Percentiles rank a stretch among this genome's conserved stretches.
Evolutionary conservation across 2,888 invertebrate species (phyloP).

Genomic region (Cosmia pyralina): DNA sequence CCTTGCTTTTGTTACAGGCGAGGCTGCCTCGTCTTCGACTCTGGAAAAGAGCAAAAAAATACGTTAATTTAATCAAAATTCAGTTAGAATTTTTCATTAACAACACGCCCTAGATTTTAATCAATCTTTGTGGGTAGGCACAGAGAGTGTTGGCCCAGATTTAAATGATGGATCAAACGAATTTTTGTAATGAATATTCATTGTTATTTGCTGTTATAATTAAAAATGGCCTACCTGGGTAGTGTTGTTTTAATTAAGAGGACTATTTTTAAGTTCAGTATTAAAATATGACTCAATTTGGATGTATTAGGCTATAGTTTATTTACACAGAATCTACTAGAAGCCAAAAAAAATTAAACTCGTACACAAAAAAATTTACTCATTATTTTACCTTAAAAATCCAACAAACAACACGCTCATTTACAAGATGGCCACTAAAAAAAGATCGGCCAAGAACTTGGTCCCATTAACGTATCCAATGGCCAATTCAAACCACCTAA

Average conservation of each 20-base stretch:
- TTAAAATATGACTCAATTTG: not conserved
- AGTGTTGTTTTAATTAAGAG: not conserved
- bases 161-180: slow-evolving; percentile 35
- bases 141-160: slow-evolving; percentile 41
- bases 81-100: slow-evolving; percentile 46
- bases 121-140: slow-evolving; percentile 30
- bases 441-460: slow-evolving; percentile 60
- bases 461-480: slow-evolving; percentile 63
- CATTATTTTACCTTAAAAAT: slow-evolving; percentile 5
- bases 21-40: slow-evolving; percentile 85
- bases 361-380: not conserved
- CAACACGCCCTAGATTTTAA: slow-evolving; percentile 39
- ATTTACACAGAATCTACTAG: not conserved
- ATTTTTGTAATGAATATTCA: slow-evolving; percentile 35
- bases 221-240: not conserved
- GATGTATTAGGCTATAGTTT: not conserved
- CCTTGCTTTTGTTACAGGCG: slow-evolving; percentile 85
- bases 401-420: slow-evolving; percentile 7
- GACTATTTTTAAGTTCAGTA: not conserved
- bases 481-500: slow-evolving; percentile 66
- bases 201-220: slow-evolving; percentile 5
- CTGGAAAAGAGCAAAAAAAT: slow-evolving; percentile 76
- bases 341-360: not conserved
- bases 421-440: slow-evolving; percentile 48
- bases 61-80: slow-evolving; percentile 52